These are phyloP conservation scores for Isichthys henryi DNA, from an alignment of 2,113 vertebrate genomes.

Conservation along the genomic window DNA sequence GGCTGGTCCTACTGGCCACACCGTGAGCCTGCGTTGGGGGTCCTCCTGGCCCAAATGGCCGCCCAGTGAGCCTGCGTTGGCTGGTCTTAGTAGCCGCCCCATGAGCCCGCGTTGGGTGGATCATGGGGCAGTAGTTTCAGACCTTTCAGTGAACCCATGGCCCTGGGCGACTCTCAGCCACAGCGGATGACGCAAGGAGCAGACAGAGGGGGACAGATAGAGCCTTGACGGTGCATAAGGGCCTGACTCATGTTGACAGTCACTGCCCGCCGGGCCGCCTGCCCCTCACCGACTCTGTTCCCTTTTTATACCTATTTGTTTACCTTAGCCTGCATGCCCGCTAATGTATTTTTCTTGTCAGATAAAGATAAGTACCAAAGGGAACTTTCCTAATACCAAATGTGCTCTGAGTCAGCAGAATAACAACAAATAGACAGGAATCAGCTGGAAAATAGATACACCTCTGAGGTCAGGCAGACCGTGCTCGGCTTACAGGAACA, in stretches of 20 bases:
- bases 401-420: conserved; percentile 29
- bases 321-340: conserved; percentile 38
- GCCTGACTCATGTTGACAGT: conserved; percentile 34
- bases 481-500: conserved; percentile 21
- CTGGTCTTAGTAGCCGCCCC: not conserved
- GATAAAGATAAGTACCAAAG: conserved; percentile 22
- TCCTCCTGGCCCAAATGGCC: too few relatives aligned
- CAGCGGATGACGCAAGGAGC: conserved; percentile 36
- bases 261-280: not conserved
- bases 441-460: conserved; percentile 27
- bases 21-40: too few relatives aligned
- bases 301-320: conserved; percentile 40
- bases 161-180: conserved; percentile 33
- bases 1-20: not conserved
- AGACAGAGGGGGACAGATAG: conserved; percentile 26
- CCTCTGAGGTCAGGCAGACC: conserved; percentile 9
- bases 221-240: conserved; percentile 24
- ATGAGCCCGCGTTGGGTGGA: too few relatives aligned
- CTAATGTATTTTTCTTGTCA: conserved; percentile 28
- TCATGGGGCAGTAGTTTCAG: not conserved
- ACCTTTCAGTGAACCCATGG: conserved; percentile 47
- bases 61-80: not conserved
- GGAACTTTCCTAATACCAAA: conserved; percentile 41
- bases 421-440: not conserved
- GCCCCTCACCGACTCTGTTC: conserved; percentile 34